phyloP scores from a whole-genome alignment of 1,140 invertebrate genomes.

The Lepidurus packardi region DNA sequence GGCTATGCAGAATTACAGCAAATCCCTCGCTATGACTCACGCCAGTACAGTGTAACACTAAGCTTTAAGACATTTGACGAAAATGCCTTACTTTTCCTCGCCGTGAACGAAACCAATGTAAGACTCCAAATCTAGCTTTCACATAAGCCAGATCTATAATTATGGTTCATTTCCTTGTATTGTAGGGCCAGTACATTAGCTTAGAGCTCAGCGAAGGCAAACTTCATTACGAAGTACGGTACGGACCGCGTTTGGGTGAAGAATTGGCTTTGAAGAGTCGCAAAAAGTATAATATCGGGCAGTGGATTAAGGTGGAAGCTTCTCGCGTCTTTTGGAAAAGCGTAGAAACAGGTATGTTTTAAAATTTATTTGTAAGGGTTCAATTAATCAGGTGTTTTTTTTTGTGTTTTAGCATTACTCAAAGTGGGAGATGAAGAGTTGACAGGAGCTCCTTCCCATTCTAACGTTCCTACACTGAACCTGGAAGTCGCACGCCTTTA shows the following conservation, averaged over 20 bases:
- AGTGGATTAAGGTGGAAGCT: constrained; percentile 69
- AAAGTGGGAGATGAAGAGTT: constrained; percentile 63
- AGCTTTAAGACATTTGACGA: constrained; percentile 81
- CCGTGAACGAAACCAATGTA: constrained; percentile 62
- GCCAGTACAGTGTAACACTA: constrained; percentile 68
- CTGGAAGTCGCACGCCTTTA: constrained; percentile 49
- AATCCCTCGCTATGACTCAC: constrained; percentile 59
- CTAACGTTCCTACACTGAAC: constrained; percentile 57
- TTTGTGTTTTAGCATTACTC: constrained; percentile 47
- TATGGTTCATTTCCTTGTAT: constrained; percentile 25
- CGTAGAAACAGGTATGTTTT: constrained; percentile 37
- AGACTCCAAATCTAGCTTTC: constrained; percentile 36
- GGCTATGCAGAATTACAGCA: constrained; percentile 68
- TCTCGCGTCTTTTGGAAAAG: constrained; percentile 41
- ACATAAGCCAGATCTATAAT: background rate
- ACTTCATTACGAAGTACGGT: constrained; percentile 67
- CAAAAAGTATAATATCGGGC: constrained; percentile 72
- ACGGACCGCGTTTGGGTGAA: constrained; percentile 52
- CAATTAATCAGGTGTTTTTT: background rate
- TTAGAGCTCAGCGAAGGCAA: constrained; percentile 67
- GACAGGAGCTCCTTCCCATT: constrained; percentile 50
- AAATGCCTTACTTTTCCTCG: constrained; percentile 77
- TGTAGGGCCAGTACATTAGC: constrained; percentile 68
- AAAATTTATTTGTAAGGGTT: constrained; percentile 34
- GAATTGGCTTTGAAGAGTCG: constrained; percentile 59